Evolutionary conservation across 35 echinoderm and acorn worm genomes (phyloP).

Genomic region (Ophioderma brevispina): DNA sequence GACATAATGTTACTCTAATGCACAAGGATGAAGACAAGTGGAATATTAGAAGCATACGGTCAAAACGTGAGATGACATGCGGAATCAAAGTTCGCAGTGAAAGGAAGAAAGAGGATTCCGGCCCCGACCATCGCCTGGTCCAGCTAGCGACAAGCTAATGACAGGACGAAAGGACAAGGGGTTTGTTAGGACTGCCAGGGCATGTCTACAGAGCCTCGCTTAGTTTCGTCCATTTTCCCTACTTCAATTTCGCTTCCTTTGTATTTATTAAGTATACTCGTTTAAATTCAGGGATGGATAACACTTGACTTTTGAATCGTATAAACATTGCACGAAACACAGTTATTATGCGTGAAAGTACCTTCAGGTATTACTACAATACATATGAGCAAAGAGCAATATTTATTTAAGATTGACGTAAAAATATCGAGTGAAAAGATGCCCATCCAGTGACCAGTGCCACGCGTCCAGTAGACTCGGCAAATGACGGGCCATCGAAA

Average conservation of each 20-base stretch:
- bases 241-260: not conserved
- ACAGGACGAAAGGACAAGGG: not conserved
- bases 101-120: constrained; percentile 8
- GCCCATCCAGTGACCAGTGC: not conserved
- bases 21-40: not conserved
- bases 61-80: not conserved
- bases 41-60: not conserved
- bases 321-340: not conserved
- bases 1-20: not conserved
- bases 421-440: not conserved
- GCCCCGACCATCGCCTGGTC: not conserved
- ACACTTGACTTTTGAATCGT: not conserved
- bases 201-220: not conserved
- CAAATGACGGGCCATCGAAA: not conserved
- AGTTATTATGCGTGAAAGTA: not conserved
- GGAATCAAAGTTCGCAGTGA: not conserved
- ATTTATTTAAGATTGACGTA: not conserved
- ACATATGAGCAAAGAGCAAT: not conserved
- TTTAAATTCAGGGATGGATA: not conserved
- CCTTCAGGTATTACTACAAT: not conserved
- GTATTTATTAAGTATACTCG: not conserved
- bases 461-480: not conserved
- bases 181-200: not conserved
- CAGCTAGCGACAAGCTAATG: not conserved
- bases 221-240: not conserved